phyloP scores from a whole-genome alignment of 53 echinoderm and acorn worm genomes.

The Arbacia lixula region DNA sequence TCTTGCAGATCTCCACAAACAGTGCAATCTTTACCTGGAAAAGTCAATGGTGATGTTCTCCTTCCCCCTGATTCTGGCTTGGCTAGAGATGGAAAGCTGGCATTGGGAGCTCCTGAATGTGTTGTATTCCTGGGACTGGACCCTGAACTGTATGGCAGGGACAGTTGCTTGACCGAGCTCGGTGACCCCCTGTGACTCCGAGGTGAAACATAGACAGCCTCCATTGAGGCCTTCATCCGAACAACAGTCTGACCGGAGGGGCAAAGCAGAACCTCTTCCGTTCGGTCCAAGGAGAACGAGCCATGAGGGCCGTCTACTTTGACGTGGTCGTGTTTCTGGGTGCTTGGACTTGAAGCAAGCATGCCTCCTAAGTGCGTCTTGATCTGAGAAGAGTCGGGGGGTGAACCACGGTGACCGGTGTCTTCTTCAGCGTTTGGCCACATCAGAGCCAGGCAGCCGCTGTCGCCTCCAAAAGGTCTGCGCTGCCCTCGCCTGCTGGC shows the following conservation, averaged over 20 bases:
- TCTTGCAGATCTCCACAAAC: too few relatives aligned
- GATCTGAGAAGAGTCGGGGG: conserved; percentile 15
- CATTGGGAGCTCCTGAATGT: not conserved
- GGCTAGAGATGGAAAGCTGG: conserved; percentile 1
- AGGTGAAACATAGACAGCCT: conserved; percentile 7
- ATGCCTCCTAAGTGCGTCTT: conserved; percentile 31
- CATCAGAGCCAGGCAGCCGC: conserved; percentile 63
- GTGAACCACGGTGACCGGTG: not conserved
- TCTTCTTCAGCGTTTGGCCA: conserved; percentile 46
- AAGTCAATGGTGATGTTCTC: conserved; percentile 7
- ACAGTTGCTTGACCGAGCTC: not conserved
- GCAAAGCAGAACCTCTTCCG: conserved; percentile 45
- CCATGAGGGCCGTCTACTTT: conserved; percentile 20
- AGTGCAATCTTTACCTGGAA: conserved; percentile 26
- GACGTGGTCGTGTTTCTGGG: not conserved
- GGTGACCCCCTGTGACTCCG: conserved; percentile 5
- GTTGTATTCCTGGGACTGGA: not conserved
- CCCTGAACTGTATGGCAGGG: conserved; percentile 25
- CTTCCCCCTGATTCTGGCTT: conserved; percentile 6
- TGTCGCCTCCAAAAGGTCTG: not conserved
- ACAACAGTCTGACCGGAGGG: conserved; percentile 61
- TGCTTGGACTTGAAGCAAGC: not conserved
- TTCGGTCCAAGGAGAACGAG: conserved; percentile 17
- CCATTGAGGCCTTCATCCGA: conserved; percentile 29
- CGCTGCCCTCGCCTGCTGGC: conserved; percentile 15